These are phyloP conservation scores for Dolichallabes microphthalmus DNA, from an alignment of 2,113 vertebrate genomes.

Conservation along the genomic window DNA sequence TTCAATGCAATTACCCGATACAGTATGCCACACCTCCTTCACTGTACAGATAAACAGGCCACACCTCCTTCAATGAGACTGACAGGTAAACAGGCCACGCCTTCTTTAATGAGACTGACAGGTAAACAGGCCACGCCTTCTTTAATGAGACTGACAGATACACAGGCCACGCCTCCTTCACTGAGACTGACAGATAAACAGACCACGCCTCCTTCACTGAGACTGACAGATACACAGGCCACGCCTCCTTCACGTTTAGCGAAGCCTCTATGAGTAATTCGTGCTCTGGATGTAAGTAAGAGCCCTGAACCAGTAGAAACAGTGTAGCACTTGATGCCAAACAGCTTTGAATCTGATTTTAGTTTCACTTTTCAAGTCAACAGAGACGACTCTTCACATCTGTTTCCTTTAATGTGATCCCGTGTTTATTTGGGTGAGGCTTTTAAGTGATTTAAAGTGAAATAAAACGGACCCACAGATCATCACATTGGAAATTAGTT, in stretches of 20 bases:
- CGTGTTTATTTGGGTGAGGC: not conserved
- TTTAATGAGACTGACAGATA: not conserved
- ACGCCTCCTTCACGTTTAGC: too few species aligned
- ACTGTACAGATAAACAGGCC: not conserved
- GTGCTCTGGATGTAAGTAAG: not conserved
- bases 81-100: not conserved
- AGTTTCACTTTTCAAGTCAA: not conserved
- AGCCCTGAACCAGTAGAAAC: not conserved
- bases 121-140: not conserved
- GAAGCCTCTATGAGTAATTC: not conserved
- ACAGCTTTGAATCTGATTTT: not conserved
- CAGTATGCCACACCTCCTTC: not conserved
- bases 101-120: not conserved
- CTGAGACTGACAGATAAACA: not conserved
- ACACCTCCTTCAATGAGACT: not conserved
- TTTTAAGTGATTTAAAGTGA: not conserved
- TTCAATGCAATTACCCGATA: too few species aligned
- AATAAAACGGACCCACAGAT: not conserved
- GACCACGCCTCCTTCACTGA: not conserved
- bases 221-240: not conserved
- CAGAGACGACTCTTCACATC: not conserved
- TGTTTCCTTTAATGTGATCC: not conserved
- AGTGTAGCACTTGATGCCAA: not conserved
- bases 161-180: not conserved
- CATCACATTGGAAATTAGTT: not conserved